Evolutionary conservation across 2,888 invertebrate genomes (phyloP), one percentile per base, ranked within the genome.

Genomic region (Acleris sparsana): DNA sequence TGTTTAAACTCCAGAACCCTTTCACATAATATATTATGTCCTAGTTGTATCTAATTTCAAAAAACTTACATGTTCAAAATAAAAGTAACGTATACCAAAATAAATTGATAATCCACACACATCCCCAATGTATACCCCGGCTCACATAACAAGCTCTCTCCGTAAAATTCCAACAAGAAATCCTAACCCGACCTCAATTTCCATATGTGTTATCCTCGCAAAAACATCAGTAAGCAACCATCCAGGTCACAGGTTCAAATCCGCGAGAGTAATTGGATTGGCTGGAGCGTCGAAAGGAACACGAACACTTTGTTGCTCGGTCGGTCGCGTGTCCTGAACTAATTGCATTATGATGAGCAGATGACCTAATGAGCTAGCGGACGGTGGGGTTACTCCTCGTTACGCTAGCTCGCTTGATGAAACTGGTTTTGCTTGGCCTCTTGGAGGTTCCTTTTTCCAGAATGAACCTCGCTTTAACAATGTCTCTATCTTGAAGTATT

Each of bases 231-330:
- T 55, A 44, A 60, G 44, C 53, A 55, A 63, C 68, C 69, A 86
- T 83, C 78, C 82, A 79, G 88, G 85, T 80, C 86, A 84, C 70
- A 75, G 77, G 86, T 80, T 85, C 82, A 87, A 81, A 86, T 84
- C 85, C 82, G 82, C 82, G 84, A 75, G 78, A 86, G 78, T 90
- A 90, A 90, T 89, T 83, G 83, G 84, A 89, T 90, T 87, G 87
- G 74, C 74, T 77, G 74, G 76, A 75, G 77, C 77, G 75, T 71
- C 75, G 75, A 82, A 80, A 80, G 85, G 83, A 83, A 77, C 80
- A 80, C 85, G 78, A 83, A 77, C 80, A 80, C 85, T 87, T 86
- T 85, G 83, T 83, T 73, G 77, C 73, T 69, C 79, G 80, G 77
- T 76, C 80, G 76, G 75, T 83, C 82, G 84, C 86, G 81, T 84